Conservation (phyloP, 1,140 invertebrate species). For the Dreissena rostriformis region DNA sequence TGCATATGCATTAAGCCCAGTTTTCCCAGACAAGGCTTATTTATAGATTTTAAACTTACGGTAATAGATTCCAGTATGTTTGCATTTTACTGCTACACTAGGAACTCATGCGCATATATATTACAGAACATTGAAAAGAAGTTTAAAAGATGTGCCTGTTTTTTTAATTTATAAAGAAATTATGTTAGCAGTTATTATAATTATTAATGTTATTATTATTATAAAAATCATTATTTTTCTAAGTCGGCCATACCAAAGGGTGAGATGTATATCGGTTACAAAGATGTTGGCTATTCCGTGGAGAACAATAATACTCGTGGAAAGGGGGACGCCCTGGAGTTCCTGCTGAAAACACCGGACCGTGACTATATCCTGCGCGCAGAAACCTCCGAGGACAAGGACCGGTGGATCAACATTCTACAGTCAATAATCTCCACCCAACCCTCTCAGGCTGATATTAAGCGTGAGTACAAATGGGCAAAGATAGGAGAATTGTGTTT, state of each 20-base stretch:
- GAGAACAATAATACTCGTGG: slow-evolving; percentile 85
- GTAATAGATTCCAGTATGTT: too few relatives aligned
- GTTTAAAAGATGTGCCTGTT: too few relatives aligned
- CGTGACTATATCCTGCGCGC: slow-evolving; percentile 92
- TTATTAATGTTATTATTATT: not conserved
- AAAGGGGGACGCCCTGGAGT: slow-evolving; percentile 88
- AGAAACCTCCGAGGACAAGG: slow-evolving; percentile 88
- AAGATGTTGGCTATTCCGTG: slow-evolving; percentile 88
- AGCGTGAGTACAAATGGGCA: slow-evolving; percentile 26
- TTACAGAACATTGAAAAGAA: too few relatives aligned
- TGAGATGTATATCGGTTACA: slow-evolving; percentile 93
- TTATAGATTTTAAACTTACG: too few relatives aligned
- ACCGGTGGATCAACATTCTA: slow-evolving; percentile 89
- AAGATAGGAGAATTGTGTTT: too few relatives aligned
- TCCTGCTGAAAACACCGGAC: slow-evolving; percentile 93
- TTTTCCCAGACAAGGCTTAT: too few relatives aligned
- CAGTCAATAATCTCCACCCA: slow-evolving; percentile 89
- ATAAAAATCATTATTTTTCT: slow-evolving; percentile 44
- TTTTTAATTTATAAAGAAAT: too few relatives aligned
- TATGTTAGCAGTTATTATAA: not conserved
- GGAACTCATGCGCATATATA: too few relatives aligned
- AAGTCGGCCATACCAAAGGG: slow-evolving; percentile 93
- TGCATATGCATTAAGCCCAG: too few relatives aligned
- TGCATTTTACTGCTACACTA: too few relatives aligned
- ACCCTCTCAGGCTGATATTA: slow-evolving; percentile 85